These are phyloP conservation scores for Carollia perspicillata DNA, from an alignment of 2,113 vertebrate species.

Conservation along the genomic window DNA sequence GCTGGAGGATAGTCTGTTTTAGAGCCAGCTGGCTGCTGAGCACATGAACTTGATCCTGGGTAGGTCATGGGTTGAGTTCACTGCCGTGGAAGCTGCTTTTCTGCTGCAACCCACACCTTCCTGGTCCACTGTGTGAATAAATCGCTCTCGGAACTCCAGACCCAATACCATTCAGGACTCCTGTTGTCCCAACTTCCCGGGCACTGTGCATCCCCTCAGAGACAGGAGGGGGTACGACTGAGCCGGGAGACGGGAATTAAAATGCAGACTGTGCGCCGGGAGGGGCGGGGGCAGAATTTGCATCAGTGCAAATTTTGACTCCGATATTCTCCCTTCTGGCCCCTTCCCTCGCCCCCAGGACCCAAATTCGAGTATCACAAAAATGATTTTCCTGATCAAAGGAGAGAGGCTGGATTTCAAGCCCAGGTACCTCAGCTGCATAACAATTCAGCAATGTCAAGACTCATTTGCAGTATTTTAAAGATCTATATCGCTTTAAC, in stretches of 20 bases:
- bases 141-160: slow-evolving; percentile 16
- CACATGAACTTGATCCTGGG: not conserved
- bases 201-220: not conserved
- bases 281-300: not conserved
- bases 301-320: not conserved
- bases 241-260: slow-evolving; percentile 33
- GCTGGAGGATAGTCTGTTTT: not conserved
- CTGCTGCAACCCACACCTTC: not conserved
- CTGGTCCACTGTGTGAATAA: not conserved
- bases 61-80: fast-evolving
- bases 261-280: not conserved
- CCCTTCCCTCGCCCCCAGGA: slow-evolving; percentile 24
- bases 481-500: not conserved
- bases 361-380: not conserved
- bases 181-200: not conserved
- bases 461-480: slow-evolving; percentile 49
- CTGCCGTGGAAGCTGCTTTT: not conserved
- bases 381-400: slow-evolving; percentile 64
- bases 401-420: slow-evolving; percentile 1
- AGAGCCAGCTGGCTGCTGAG: not conserved
- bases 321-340: not conserved
- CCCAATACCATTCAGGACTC: slow-evolving; percentile 42
- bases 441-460: slow-evolving; percentile 17
- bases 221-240: not conserved
- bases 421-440: not conserved